These are phyloP conservation scores for Ormyrus nitidulus DNA, from an alignment of 2,888 invertebrate species.

Conservation along the genomic window DNA sequence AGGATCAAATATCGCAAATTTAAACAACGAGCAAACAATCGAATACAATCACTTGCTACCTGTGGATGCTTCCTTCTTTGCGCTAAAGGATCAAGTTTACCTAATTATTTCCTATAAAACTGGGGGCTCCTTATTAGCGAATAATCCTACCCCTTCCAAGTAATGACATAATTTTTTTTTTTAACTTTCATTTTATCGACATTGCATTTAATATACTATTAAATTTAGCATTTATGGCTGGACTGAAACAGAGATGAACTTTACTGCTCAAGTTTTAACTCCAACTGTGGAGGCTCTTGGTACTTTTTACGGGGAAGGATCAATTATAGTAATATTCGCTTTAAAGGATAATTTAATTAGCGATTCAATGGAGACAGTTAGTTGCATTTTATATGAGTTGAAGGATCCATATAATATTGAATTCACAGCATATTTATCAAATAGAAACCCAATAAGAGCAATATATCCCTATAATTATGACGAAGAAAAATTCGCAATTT, in stretches of 20 bases:
- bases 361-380: not conserved
- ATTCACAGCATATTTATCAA: not conserved
- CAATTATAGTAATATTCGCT: slow-evolving; percentile 28
- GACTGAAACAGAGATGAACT: not conserved
- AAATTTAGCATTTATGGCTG: slow-evolving; percentile 23
- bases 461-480: slow-evolving; percentile 25
- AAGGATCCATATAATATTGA: not conserved
- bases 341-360: not conserved
- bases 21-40: slow-evolving; percentile 11
- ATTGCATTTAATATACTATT: not conserved
- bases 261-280: not conserved
- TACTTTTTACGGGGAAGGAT: not conserved
- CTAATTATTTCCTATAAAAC: slow-evolving; percentile 25
- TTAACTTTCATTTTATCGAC: not conserved
- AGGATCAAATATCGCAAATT: not conserved
- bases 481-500: not conserved
- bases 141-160: slow-evolving; percentile 14
- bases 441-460: not conserved
- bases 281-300: not conserved
- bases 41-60: slow-evolving; percentile 1
- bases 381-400: slow-evolving; percentile 20
- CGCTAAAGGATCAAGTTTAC: not conserved
- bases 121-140: not conserved
- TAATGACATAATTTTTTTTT: not conserved
- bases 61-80: slow-evolving; percentile 32